Conservation (phyloP, 2,888 invertebrate genomes). For the Teinopalpus imperialis region DNA sequence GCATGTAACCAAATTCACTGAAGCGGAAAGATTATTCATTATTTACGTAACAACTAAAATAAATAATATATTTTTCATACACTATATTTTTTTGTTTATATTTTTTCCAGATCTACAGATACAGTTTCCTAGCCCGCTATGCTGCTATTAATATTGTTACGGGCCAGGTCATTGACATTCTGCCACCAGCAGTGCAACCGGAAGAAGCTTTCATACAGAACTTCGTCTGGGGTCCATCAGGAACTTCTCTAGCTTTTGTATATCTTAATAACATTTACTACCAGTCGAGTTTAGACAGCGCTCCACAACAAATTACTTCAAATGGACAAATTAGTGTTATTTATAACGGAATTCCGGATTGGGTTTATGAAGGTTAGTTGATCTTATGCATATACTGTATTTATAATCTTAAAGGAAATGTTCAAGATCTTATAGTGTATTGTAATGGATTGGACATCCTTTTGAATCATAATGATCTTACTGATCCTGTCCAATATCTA, state of each 20-base stretch:
- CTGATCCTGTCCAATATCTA: too few relatives aligned
- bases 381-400: too few relatives aligned
- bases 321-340: constrained; percentile 83
- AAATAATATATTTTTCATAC: too few relatives aligned
- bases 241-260: constrained; percentile 87
- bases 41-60: too few relatives aligned
- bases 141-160: constrained; percentile 84
- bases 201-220: constrained; percentile 83
- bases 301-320: constrained; percentile 82
- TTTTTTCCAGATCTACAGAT: constrained; percentile 87
- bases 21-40: too few relatives aligned
- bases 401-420: too few relatives aligned
- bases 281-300: constrained; percentile 73
- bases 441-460: too few relatives aligned
- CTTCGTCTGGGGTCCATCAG: constrained; percentile 89
- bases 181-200: constrained; percentile 45
- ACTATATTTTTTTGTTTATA: too few relatives aligned
- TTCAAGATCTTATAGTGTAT: too few relatives aligned
- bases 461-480: too few relatives aligned
- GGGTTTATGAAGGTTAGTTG: constrained; percentile 96
- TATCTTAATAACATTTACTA: constrained; percentile 90
- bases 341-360: constrained; percentile 94
- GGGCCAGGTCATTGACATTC: constrained; percentile 54
- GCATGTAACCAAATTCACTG: too few relatives aligned
- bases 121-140: constrained; percentile 90